Percentiles rank a stretch among this genome's conserved stretches.
phyloP scores from a whole-genome alignment of 2,113 vertebrate genomes.

The Gadus chalcogrammus region DNA sequence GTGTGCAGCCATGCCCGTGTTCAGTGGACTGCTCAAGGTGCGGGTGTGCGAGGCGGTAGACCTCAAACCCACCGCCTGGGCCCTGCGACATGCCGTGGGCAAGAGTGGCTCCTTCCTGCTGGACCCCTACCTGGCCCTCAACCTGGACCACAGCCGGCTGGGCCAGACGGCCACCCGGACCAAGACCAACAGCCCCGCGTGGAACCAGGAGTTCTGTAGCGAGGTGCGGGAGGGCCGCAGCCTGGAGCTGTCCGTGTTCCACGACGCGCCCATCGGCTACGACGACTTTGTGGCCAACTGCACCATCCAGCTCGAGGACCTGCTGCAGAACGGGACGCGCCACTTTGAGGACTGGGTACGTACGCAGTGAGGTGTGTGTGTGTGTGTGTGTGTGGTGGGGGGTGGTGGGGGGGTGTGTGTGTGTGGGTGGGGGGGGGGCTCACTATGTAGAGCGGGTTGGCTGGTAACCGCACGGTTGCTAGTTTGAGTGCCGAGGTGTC shows the following conservation, averaged over 20 bases:
- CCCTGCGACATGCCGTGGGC: constrained; percentile 93
- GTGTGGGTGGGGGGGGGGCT: not conserved
- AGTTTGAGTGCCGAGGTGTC: too few relatives aligned
- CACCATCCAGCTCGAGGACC: constrained; percentile 98
- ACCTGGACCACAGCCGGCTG: constrained; percentile 96
- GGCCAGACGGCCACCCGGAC: constrained; percentile 95
- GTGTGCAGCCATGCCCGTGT: constrained; percentile 89
- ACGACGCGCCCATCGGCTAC: constrained; percentile 97
- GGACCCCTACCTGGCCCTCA: constrained; percentile 97
- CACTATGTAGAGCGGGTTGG: too few relatives aligned
- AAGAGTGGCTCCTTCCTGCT: constrained; percentile 93
- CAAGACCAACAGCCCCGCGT: constrained; percentile 95
- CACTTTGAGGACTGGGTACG: constrained; percentile 99
- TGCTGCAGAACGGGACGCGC: constrained; percentile 96
- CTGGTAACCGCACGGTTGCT: too few relatives aligned
- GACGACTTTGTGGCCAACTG: constrained; percentile 99
- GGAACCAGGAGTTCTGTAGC: constrained; percentile 98
- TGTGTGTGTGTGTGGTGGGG: not conserved
- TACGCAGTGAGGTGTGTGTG: constrained; percentile 16
- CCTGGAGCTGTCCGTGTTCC: constrained; percentile 97
- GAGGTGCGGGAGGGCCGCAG: constrained; percentile 93
- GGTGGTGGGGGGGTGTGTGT: not conserved
- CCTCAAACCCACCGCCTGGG: constrained; percentile 97
- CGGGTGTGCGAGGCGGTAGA: constrained; percentile 97
- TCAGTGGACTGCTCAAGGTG: constrained; percentile 97